Base-by-base conservation (phyloP, 1,140 invertebrate genomes). In the Rhopalosiphum padi region DNA sequence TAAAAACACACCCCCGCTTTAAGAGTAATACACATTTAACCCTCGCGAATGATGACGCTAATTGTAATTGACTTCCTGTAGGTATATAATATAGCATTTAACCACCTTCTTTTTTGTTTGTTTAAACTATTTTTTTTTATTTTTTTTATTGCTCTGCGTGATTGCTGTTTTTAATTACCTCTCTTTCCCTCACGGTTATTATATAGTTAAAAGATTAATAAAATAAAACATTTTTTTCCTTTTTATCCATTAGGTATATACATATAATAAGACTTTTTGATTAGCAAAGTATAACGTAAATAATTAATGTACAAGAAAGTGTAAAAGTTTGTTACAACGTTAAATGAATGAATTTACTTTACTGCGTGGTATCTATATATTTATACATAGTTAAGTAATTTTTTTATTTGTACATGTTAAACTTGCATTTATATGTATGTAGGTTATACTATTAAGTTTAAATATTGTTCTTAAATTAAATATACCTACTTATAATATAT, bases 1-100 rank as follows among this genome's bases (percentile, higher is more conserved):
- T 55, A 91, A 92, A 92, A 83, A 85, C 77, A 83, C 91, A 92
- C 91, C 91, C 91, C 82, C 91, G 91, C 41, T 60, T 53, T 90
- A 25, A 43, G 43, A 90, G 22, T 6, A 25, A 60, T 90, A 46
- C 89, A 68, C 89, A 41, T 68, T 90, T 55, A n/a, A 68, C 89
- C 88, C 88, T 89, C 48, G 51, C 22, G 46, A 11, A n/a, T 23
- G 51, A 89, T 25, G 88, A 55, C 88, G 22, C 88, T 89, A 89
- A 89, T 89, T 89, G 22, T 89, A 89, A 89, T 89, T 55, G 88
- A 89, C 88, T 89, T 22, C 23, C 22, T n/a, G 46, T 51, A 18
- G 1, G 30, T 41, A 86, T 86, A 46, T 86, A 86, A 86, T 86
- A 86, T 86, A 46, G 4, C 46, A 55, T 87, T 48, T 87, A 87